Conservation (phyloP, 2,113 vertebrate species). For the Neotoma lepida region DNA sequence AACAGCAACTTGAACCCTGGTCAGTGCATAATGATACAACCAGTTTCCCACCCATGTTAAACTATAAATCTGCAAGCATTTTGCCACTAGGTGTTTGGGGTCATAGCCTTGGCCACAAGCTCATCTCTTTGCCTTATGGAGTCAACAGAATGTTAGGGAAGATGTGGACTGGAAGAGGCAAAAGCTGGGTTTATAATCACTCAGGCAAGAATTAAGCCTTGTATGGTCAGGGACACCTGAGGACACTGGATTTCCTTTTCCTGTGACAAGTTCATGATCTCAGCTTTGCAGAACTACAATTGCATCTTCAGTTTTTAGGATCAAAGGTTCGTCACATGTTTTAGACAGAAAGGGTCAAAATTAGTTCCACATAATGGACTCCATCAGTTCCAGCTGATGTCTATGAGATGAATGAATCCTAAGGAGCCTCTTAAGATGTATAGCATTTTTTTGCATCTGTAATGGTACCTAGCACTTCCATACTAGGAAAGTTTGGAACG, state of each 20-base stretch:
- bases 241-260: not conserved
- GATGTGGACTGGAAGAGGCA: not conserved
- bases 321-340: conserved; percentile 32
- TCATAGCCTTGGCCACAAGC: not conserved
- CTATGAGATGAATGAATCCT: conserved; percentile 50
- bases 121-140: not conserved
- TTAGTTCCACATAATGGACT: conserved; percentile 46
- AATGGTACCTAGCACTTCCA: not conserved
- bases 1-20: not conserved
- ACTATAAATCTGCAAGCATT: not conserved
- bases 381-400: not conserved
- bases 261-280: not conserved
- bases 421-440: conserved; percentile 26
- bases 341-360: conserved; percentile 38
- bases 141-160: not conserved
- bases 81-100: not conserved
- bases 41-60: not conserved
- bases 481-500: not conserved
- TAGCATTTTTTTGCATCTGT: not conserved
- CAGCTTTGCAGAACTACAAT: not conserved
- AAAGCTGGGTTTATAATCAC: not conserved
- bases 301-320: conserved; percentile 50
- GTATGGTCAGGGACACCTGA: not conserved
- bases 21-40: not conserved
- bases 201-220: not conserved